Base-by-base conservation (phyloP, 2,888 invertebrate genomes). In the Stenolophus ochropezus region DNA sequence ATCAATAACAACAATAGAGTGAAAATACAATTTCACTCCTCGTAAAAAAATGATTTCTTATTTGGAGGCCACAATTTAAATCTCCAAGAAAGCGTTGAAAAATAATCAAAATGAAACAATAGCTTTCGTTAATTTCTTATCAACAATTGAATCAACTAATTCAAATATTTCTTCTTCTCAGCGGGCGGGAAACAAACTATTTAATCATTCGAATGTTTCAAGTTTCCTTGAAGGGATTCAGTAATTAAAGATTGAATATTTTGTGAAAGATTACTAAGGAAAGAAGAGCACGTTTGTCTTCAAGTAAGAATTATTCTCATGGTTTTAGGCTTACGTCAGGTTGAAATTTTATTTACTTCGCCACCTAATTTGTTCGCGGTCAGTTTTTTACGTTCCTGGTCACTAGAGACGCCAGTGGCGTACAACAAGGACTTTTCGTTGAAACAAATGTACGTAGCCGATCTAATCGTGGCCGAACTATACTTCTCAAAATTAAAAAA, bases 351-450 rank as follows among this genome's bases (percentile, higher is more conserved):
- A 69, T 69, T 27, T 65, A 69, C 69, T 71, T 73, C 73, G 47
- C 73, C 73, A 73, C 73, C 73, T 73, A 73, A 73, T 73, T 73
- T 73, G 73, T 73, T 73, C 73, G 73, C 73, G 73, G 73, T 73
- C 73, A 47, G 18, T 71, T 47, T 18, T 73, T 42, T 47, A 47
- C 42, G 47, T 49, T 47, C 23, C 47, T 73, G 73, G 47, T 47
- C 20, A 61, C 61, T 61, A 25, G 25, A 5, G 61, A 23, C n/a
- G 4, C 20, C 73, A 61, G 61, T 23, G 61, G 61, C 61, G 61
- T 61, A 25, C 23, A 8, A 1, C 14, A 16, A 16, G 3, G 5
- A 51, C 14, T 51, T 51, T 51, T 51, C 11, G 1, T 5, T 1
- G 2, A 51, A 16, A 51, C 51, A 51, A 0, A 16, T 51, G 2